Base-by-base conservation (phyloP, 2,113 vertebrate species). In the Pseudois nayaur region DNA sequence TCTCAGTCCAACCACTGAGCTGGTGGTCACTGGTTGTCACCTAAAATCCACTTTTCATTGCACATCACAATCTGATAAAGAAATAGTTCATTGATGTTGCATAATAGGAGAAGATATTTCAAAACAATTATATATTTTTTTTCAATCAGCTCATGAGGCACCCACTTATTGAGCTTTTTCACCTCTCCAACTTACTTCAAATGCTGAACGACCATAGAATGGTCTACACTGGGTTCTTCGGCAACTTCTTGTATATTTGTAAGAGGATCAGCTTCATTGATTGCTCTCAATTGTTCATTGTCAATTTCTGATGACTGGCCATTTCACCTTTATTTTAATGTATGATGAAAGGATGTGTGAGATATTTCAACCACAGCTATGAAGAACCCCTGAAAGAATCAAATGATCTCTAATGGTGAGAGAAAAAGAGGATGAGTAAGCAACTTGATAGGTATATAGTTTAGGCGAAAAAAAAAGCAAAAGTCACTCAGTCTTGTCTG, bases 141-240 rank as follows among this genome's bases (percentile, higher is more conserved):
- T 71, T 6, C 19, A 40, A 6, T 71, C 67, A 71, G 67, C n/a
- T 71, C 67, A 40, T 23, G n/a, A 71, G n/a, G 5, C 67, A 71
- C 19, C 17, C 36, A 23, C 19, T 40, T 71, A 40, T 23, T 71
- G n/a, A 71, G 67, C n/a, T 71, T 40, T 71, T 23, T 40, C 67
- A 40, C 67, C 19, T 40, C 67, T 71, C 19, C n/a, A 40, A 71
- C 1, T 71, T 71, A 40, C 67, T 71, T 23, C n/a, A 71, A 23
- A 23, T 23, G 67, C n/a, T 71, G 67, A 71, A 71, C 0, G 1
- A 71, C 19, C n/a, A 40, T 71, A 71, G 19, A 1, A 23, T 71
- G n/a, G n/a, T 71, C 19, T 40, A 71, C n/a, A 40, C 0, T 71
- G n/a, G 67, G 19, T 23, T 71, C n/a, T 71, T 71, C 3, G 0